Evolutionary conservation across 2,888 invertebrate genomes (phyloP), one percentile per base, ranked within the genome.

Genomic region (Drosophila villosipedis): DNA sequence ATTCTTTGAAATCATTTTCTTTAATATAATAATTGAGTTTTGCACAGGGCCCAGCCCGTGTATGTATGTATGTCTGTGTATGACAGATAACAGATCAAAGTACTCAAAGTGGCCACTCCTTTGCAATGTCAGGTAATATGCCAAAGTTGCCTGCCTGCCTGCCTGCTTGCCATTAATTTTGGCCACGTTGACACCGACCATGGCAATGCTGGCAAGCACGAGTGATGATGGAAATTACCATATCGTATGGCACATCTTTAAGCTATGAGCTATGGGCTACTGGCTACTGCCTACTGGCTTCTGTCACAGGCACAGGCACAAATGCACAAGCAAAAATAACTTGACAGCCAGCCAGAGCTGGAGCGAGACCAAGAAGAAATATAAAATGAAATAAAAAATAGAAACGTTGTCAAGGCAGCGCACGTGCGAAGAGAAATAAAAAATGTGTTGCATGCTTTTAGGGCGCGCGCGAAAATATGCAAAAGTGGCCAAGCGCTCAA

Each of bases 371-470:
- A 47, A 43, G 22, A 47, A 37, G 41, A 47, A 66, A 68, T 39
- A 49, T 52, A 63, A 63, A 59, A 62, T 60, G 50, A 53, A 61
- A 61, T 67, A 53, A 65, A 63, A 59, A 70, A 50, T 50, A 70
- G 41, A 70, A 61, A 35, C 53, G 79, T 76, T 78, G 72, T 67
- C 68, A 76, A 75, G 78, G 68, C 78, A 78, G 76, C 71, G 79
- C 76, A 79, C 79, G 78, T 79, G 79, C 72, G 30, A 58, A 58
- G 30, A 3, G 57, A 41, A 16, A 25, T 25, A 30, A 4, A 47
- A 80, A 85, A 83, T 79, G 73, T 74, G 83, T 82, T 83, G 86
- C 83, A 83, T 81, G 73, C 83, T 85, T 85, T 78, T 71, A 68
- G 83, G 85, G 68, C 71, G 66, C 66, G 67, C 78, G 57, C 73